Percentiles rank a stretch among this genome's conserved stretches.
Evolutionary conservation across 2,113 vertebrate species (phyloP).

Genomic region (Sander lucioperca): DNA sequence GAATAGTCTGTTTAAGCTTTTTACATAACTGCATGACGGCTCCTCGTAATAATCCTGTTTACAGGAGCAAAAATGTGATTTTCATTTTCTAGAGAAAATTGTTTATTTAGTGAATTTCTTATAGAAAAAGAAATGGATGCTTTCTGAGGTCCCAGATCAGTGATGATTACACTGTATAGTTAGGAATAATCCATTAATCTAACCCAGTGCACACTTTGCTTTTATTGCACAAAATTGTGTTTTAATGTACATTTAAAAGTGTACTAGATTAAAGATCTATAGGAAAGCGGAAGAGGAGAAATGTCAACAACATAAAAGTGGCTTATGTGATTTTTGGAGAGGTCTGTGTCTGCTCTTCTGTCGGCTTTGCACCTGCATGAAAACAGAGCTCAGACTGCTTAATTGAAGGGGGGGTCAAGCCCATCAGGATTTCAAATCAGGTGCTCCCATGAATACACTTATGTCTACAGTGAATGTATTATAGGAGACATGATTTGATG

Average conservation of each 20-base stretch:
- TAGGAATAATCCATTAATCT: constrained; percentile 19
- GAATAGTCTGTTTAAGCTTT: constrained; percentile 11
- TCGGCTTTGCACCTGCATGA: constrained; percentile 32
- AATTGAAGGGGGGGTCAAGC: constrained; percentile 7
- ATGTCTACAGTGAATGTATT: constrained; percentile 11
- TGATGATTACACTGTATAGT: neutral
- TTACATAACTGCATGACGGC: constrained; percentile 49
- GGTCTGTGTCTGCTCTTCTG: neutral
- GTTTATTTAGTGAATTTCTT: constrained; percentile 2
- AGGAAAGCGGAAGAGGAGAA: neutral
- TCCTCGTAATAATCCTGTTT: constrained; percentile 56
- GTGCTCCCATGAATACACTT: constrained; percentile 18
- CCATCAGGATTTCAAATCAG: constrained; percentile 25
- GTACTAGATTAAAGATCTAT: neutral
- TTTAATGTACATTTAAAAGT: constrained; percentile 18
- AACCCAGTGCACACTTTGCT: neutral
- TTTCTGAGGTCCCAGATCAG: neutral
- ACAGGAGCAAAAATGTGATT: constrained; percentile 22
- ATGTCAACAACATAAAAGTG: constrained; percentile 20
- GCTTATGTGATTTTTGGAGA: constrained; percentile 21
- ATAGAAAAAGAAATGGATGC: neutral
- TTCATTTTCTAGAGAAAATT: neutral
- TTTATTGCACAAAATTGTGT: constrained; percentile 14
- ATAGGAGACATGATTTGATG: constrained; percentile 13
- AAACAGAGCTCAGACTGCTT: constrained; percentile 3